These are phyloP conservation scores for Serranus cabrilla DNA, from an alignment of 2,797 vertebrate species.

Conservation along the genomic window DNA sequence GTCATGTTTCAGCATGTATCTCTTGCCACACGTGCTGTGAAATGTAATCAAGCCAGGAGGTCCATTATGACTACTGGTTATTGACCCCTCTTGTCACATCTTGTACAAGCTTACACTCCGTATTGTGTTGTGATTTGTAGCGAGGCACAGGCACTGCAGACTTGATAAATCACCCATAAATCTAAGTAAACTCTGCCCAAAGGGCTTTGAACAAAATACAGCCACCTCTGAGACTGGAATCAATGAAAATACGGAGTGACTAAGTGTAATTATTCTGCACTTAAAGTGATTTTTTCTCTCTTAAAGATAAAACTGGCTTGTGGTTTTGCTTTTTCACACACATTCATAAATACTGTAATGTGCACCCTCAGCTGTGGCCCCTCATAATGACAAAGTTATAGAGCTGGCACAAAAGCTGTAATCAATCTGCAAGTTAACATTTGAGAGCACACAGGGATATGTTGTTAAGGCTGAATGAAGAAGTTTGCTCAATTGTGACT, in stretches of 20 bases:
- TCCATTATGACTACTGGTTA: constrained; percentile 67
- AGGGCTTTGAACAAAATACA: constrained; percentile 88
- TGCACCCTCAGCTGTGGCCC: constrained; percentile 24
- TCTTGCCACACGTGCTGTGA: constrained; percentile 16
- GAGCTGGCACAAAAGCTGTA: constrained; percentile 41
- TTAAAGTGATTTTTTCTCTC: constrained; percentile 27
- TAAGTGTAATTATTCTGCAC: constrained; percentile 60
- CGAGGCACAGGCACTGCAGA: constrained; percentile 70
- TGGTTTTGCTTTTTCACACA: constrained; percentile 11
- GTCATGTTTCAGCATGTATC: constrained; percentile 18
- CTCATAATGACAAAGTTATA: constrained; percentile 49
- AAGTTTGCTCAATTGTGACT: not conserved
- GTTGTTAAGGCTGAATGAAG: not conserved
- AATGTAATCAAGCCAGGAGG: constrained; percentile 40
- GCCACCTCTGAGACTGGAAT: constrained; percentile 84
- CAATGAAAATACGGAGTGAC: constrained; percentile 76
- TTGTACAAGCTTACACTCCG: constrained; percentile 69
- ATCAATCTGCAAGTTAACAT: constrained; percentile 45
- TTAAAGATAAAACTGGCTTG: constrained; percentile 19
- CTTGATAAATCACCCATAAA: constrained; percentile 88
- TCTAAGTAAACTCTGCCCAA: constrained; percentile 79
- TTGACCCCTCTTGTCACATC: constrained; percentile 76
- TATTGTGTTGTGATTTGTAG: constrained; percentile 78
- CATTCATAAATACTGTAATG: constrained; percentile 1
- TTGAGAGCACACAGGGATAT: not conserved